Percentiles rank a stretch among this genome's conserved stretches.
phyloP scores from a whole-genome alignment of 2,797 vertebrate genomes.

The Phoebastria nigripes region DNA sequence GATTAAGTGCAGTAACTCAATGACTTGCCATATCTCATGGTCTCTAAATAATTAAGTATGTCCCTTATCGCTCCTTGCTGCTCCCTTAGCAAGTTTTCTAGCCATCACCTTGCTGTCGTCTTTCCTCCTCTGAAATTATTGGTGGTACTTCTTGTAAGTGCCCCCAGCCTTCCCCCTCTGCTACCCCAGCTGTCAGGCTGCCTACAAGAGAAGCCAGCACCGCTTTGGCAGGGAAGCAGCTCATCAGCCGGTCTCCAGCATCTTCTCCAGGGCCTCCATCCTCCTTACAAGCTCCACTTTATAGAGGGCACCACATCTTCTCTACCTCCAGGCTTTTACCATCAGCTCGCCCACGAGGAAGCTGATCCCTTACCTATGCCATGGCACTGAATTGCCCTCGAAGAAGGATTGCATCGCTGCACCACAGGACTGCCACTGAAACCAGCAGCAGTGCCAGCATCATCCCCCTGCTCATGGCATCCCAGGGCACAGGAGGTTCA shows the following conservation, averaged over 20 bases:
- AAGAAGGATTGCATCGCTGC: too few species aligned
- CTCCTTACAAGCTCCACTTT: background rate
- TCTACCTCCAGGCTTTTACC: background rate
- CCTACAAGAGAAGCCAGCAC: background rate
- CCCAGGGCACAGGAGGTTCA: background rate
- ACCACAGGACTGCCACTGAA: background rate
- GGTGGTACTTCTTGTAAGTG: background rate
- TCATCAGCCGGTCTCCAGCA: background rate
- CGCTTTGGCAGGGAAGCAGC: background rate
- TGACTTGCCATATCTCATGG: background rate
- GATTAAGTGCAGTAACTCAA: background rate
- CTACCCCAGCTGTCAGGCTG: background rate
- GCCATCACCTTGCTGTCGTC: background rate
- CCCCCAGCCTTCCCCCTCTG: background rate
- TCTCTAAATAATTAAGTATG: background rate
- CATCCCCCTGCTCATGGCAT: background rate
- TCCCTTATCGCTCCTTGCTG: background rate
- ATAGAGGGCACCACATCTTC: background rate
- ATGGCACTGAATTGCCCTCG: background rate
- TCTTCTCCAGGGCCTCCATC: background rate
- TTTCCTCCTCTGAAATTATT: background rate
- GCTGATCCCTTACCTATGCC: background rate
- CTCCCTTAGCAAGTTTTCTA: background rate
- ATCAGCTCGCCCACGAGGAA: fast-evolving
- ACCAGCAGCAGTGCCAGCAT: background rate